Conservation (phyloP, 2,113 vertebrate genomes). For the Grus americana region DNA sequence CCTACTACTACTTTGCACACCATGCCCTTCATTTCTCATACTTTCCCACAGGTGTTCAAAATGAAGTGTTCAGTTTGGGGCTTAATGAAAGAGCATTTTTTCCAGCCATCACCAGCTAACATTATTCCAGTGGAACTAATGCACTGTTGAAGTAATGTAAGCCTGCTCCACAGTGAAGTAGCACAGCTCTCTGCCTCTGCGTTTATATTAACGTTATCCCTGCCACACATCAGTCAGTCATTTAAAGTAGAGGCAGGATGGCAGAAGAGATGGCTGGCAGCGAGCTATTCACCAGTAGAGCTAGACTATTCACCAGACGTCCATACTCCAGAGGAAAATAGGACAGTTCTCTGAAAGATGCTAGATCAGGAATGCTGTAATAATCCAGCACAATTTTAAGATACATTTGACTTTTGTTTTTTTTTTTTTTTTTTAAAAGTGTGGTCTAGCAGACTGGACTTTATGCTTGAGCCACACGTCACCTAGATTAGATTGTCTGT, state of each 20-base stretch:
- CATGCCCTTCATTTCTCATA: not conserved
- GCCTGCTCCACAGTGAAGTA: not conserved
- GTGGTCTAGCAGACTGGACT: not conserved
- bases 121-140: not conserved
- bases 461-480: not conserved
- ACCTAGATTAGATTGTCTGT: not conserved
- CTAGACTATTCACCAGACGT: not conserved
- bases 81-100: not conserved
- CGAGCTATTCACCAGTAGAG: not conserved
- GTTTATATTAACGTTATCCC: not conserved
- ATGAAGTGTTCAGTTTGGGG: not conserved
- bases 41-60: conserved; percentile 44
- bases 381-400: not conserved
- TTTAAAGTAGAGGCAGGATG: not conserved
- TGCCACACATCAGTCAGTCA: accelerated
- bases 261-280: not conserved
- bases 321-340: not conserved
- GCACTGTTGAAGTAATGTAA: accelerated
- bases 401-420: not conserved
- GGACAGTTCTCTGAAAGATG: not conserved
- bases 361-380: not conserved
- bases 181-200: not conserved
- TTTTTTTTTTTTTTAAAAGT: not conserved
- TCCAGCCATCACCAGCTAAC: not conserved
- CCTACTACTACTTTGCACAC: conserved; percentile 11